These are phyloP conservation scores for Corella eumyota DNA, from an alignment of 23 tunicate species.

Conservation along the genomic window DNA sequence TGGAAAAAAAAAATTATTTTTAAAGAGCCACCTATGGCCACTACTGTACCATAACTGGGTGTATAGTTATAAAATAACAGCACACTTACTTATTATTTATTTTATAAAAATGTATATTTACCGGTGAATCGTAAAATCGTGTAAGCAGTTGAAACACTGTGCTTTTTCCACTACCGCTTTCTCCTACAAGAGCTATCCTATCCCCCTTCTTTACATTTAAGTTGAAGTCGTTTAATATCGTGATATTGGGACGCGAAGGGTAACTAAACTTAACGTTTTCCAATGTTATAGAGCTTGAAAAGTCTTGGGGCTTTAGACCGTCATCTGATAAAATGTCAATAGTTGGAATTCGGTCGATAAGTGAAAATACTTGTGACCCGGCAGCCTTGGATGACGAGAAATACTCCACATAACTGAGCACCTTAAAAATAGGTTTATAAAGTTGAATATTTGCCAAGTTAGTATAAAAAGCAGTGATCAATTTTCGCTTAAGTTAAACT, in stretches of 20 bases:
- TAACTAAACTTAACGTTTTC: not conserved
- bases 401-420: not conserved
- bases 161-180: constrained; percentile 26
- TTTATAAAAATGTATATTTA: not conserved
- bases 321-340: constrained; percentile 5
- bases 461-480: too few relatives aligned
- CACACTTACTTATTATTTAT: not conserved
- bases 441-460: too few relatives aligned
- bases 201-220: not conserved
- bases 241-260: constrained; percentile 1
- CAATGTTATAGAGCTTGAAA: not conserved
- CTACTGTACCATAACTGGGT: too few relatives aligned
- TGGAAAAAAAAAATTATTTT: too few relatives aligned
- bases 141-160: not conserved
- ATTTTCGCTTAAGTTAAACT: too few relatives aligned
- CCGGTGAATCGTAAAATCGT: constrained; percentile 5
- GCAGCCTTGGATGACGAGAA: not conserved
- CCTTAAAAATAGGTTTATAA: too few relatives aligned
- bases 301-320: not conserved
- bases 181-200: constrained; percentile 13
- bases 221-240: not conserved
- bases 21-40: too few relatives aligned
- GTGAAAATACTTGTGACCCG: not conserved
- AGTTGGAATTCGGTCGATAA: not conserved
- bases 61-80: too few relatives aligned